These are phyloP conservation scores for Leptodactylus fallax DNA, from an alignment of 2,797 vertebrate genomes.

Conservation along the genomic window DNA sequence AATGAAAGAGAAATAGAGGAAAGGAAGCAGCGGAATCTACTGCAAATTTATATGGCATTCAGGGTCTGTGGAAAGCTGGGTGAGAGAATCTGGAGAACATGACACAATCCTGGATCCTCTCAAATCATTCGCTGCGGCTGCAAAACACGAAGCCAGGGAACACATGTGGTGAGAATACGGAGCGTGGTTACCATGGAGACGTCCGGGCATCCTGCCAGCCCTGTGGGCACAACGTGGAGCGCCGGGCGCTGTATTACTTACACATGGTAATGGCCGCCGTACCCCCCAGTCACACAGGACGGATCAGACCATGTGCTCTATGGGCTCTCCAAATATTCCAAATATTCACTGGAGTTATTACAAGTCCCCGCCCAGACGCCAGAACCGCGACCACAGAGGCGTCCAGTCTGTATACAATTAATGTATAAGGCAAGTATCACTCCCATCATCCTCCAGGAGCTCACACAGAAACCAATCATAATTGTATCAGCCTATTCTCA, in stretches of 20 bases:
- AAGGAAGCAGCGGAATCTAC: no score
- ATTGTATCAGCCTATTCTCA: no score
- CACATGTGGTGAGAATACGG: background rate
- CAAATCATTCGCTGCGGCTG: background rate
- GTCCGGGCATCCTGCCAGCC: background rate
- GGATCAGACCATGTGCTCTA: background rate
- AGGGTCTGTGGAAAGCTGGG: background rate
- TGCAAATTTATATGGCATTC: background rate
- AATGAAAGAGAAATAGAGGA: background rate
- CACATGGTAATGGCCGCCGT: background rate
- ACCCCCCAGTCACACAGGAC: background rate
- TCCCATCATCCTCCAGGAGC: no score
- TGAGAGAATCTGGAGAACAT: background rate
- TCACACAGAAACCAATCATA: no score
- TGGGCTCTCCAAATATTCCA: no score
- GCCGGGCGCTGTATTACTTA: background rate
- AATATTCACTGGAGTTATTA: no score
- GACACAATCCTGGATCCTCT: background rate
- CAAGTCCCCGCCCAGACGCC: no score
- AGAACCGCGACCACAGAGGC: no score
- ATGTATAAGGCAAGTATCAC: no score
- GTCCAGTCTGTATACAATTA: no score
- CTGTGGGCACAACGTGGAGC: background rate
- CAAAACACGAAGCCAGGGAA: background rate
- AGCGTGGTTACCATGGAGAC: background rate